phyloP scores from a whole-genome alignment of 92 coral and sea anemone species.

The Parazoanthus swiftii region DNA sequence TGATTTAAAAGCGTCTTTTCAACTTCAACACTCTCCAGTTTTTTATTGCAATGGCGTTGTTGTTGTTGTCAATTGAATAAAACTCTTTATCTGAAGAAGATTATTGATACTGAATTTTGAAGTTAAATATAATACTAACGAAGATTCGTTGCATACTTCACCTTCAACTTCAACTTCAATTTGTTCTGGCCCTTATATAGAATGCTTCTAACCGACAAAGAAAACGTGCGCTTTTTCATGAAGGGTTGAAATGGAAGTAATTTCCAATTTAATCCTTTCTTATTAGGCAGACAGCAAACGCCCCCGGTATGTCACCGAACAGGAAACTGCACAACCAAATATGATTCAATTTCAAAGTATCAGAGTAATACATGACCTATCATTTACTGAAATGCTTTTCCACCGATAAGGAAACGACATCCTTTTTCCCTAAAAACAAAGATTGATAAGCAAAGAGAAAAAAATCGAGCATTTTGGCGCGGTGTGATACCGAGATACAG shows the following conservation, averaged over 20 bases:
- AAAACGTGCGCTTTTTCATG: not conserved
- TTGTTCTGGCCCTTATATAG: too few relatives aligned
- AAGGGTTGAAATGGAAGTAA: not conserved
- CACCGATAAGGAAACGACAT: not conserved
- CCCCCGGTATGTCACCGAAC: constrained; percentile 9
- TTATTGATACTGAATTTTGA: too few relatives aligned
- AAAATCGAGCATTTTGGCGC: not conserved
- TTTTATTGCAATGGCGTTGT: too few relatives aligned
- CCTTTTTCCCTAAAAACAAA: not conserved
- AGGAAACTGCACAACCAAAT: constrained; percentile 12
- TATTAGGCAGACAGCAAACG: constrained; percentile 4
- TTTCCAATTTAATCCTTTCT: not conserved
- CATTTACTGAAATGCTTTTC: not conserved
- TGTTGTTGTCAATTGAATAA: too few relatives aligned
- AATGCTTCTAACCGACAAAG: not conserved
- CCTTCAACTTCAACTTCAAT: too few relatives aligned
- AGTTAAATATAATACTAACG: too few relatives aligned
- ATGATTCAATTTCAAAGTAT: not conserved
- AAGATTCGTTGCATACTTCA: not conserved
- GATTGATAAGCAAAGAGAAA: not conserved
- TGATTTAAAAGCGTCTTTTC: not conserved
- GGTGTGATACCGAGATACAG: not conserved
- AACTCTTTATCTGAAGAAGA: not conserved
- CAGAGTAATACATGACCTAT: not conserved
- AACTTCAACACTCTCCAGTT: not conserved